phyloP scores from a whole-genome alignment of 2,797 vertebrate species.

The Morus bassanus region DNA sequence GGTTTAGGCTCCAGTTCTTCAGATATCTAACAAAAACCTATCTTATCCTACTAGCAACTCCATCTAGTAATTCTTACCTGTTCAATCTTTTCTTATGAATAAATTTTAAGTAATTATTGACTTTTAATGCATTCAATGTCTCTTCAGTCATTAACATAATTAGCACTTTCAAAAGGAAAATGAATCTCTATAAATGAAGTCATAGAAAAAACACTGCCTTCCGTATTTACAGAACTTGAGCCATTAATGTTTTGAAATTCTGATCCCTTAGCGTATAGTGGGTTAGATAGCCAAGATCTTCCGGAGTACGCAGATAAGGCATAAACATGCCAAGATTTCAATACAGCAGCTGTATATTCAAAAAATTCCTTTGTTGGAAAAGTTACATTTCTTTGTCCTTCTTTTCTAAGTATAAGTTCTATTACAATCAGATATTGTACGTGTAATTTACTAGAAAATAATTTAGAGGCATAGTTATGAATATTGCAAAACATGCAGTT shows the following conservation, averaged over 20 bases:
- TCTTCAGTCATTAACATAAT: not conserved
- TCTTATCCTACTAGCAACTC: not conserved
- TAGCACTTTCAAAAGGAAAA: not conserved
- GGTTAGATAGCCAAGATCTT: not conserved
- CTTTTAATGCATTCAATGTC: not conserved
- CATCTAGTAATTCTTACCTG: not conserved
- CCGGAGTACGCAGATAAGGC: not conserved
- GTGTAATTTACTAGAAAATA: not conserved
- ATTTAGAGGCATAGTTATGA: not conserved
- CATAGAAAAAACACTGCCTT: not conserved
- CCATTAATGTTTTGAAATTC: not conserved
- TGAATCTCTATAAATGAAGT: not conserved
- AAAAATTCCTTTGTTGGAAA: not conserved
- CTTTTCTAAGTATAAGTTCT: not conserved
- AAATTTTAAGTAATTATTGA: not conserved
- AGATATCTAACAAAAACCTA: not conserved
- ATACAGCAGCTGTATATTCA: not conserved
- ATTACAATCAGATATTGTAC: not conserved
- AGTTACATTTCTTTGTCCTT: not conserved
- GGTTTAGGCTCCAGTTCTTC: not conserved
- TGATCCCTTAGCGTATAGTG: not conserved
- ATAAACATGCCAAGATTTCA: not conserved
- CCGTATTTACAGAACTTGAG: not conserved
- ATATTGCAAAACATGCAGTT: not conserved
- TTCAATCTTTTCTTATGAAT: not conserved